These are phyloP conservation scores for Caiman crocodilus DNA, from an alignment of 2,797 vertebrate species.

Conservation along the genomic window DNA sequence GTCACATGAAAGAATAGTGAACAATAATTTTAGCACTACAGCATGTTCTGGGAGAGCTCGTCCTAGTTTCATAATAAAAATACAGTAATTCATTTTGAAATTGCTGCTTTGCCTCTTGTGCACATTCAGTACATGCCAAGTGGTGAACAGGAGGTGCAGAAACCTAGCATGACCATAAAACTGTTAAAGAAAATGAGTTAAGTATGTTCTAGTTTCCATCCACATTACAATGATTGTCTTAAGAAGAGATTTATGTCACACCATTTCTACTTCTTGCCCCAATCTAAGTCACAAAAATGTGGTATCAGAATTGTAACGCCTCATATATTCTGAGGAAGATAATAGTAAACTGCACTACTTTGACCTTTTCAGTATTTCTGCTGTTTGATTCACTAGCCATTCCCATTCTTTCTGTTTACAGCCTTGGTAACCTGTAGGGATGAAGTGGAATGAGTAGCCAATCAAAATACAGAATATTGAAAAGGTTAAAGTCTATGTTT, in stretches of 20 bases:
- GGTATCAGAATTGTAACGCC: neutral
- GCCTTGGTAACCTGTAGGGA: constrained; percentile 51
- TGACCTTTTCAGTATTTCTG: constrained; percentile 68
- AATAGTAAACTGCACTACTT: constrained; percentile 42
- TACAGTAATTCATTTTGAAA: neutral
- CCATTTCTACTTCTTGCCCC: constrained; percentile 16
- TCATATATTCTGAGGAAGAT: constrained; percentile 58
- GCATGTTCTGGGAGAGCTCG: rapidly evolving
- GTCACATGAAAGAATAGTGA: neutral
- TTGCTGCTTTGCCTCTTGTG: neutral
- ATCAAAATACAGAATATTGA: constrained; percentile 63
- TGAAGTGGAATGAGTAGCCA: constrained; percentile 2
- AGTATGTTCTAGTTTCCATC: neutral
- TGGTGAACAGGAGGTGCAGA: rapidly evolving
- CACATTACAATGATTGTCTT: neutral
- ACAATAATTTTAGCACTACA: neutral
- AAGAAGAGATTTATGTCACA: neutral
- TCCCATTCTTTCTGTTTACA: constrained; percentile 41
- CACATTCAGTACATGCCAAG: neutral
- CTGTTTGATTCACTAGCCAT: constrained; percentile 45
- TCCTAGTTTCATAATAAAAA: neutral
- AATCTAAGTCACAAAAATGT: neutral
- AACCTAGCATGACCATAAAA: neutral
- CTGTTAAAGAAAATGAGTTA: neutral
- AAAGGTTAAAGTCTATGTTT: constrained; percentile 79